Evolutionary conservation across 2,113 vertebrate genomes (phyloP).

Genomic region (Phrynosoma platyrhinos): DNA sequence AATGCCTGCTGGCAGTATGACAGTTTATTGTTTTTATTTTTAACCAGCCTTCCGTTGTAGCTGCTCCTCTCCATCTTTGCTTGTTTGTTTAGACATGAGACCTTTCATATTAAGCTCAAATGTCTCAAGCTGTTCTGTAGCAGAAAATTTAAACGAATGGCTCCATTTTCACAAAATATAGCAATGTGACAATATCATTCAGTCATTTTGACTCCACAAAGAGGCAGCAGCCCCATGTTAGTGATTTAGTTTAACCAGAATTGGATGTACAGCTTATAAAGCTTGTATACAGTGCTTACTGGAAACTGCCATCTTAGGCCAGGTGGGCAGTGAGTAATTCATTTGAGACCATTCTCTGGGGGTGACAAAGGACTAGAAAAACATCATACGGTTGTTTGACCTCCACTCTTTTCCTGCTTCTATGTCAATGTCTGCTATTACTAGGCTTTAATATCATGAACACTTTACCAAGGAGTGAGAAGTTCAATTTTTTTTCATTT

Average conservation of each 20-base stretch:
- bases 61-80: background rate
- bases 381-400: background rate
- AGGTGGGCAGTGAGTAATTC: background rate
- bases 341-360: background rate
- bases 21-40: background rate
- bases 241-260: background rate
- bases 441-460: background rate
- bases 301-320: background rate
- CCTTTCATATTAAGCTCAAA: background rate
- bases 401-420: background rate
- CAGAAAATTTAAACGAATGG: background rate
- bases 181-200: background rate
- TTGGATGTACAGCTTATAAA: background rate
- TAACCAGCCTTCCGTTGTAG: background rate
- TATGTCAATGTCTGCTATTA: background rate
- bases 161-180: background rate
- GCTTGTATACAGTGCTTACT: background rate
- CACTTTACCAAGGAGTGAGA: too few relatives aligned
- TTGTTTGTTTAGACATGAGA: background rate
- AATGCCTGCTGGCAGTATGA: background rate
- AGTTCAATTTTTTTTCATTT: too few relatives aligned
- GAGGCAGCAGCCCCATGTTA: background rate
- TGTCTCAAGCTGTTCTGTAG: background rate
- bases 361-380: background rate
- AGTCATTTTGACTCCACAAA: background rate